A percentile compares a stretch with the other conserved stretches of the same genome.
Evolutionary conservation across 2,888 invertebrate genomes (phyloP).

Genomic region (Rhaphigaster nebulosa): DNA sequence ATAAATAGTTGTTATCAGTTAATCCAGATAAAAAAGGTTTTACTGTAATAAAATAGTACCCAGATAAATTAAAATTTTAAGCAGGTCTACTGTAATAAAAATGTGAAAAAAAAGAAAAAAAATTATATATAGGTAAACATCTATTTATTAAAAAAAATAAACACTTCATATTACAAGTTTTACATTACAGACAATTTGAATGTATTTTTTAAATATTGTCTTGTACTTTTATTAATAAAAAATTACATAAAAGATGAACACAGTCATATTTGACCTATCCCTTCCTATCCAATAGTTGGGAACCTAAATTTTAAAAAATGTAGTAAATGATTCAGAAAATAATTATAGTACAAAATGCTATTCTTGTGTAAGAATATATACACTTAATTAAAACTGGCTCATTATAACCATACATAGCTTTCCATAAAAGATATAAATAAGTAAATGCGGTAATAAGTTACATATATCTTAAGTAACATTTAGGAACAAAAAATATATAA

Average conservation of each 20-base stretch:
- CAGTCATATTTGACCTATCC: conserved; percentile 24
- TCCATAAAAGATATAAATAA: conserved; percentile 32
- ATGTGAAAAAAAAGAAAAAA: not conserved
- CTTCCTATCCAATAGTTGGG: not conserved
- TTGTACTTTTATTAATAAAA: conserved; percentile 38
- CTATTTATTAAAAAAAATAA: conserved; percentile 55
- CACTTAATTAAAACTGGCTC: conserved; percentile 28
- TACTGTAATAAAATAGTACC: too few species aligned
- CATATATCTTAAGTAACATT: conserved; percentile 12
- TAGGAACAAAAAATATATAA: conserved; percentile 30
- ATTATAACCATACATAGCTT: not conserved
- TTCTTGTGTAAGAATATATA: conserved; percentile 1
- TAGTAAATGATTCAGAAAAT: conserved; percentile 25
- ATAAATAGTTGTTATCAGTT: too few species aligned
- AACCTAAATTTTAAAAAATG: conserved; percentile 8
- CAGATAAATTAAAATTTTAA: not conserved
- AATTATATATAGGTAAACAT: not conserved
- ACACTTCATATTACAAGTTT: conserved; percentile 52
- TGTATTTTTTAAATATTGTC: conserved; percentile 36
- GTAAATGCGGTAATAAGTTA: conserved; percentile 33
- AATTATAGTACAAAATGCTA: conserved; percentile 31
- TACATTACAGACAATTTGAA: conserved; percentile 50
- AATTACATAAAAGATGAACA: conserved; percentile 46
- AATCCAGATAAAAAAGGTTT: too few species aligned
- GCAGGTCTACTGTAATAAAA: not conserved